Conservation (phyloP, 2,888 invertebrate genomes). For the Flexamia atlantica region DNA sequence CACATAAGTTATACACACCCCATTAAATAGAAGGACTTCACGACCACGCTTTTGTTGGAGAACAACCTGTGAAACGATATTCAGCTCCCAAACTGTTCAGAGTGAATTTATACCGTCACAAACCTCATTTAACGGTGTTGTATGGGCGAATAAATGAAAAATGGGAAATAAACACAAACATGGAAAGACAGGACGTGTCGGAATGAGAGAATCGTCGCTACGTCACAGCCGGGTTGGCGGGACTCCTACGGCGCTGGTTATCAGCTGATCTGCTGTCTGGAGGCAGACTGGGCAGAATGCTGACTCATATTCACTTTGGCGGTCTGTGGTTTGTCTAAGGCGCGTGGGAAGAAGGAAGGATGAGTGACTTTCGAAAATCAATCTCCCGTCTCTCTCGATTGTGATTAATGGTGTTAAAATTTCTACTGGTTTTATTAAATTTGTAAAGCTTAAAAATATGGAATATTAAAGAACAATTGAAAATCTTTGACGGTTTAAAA, state of each 20-base stretch:
- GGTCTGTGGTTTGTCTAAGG: background rate
- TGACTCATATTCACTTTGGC: constrained; percentile 27
- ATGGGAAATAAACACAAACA: constrained; percentile 39
- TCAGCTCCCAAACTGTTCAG: background rate
- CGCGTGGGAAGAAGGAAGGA: constrained; percentile 23
- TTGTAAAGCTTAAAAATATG: too few species aligned
- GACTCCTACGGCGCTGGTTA: constrained; percentile 20
- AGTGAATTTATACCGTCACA: constrained; percentile 27
- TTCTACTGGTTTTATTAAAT: too few species aligned
- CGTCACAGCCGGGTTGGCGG: constrained; percentile 31
- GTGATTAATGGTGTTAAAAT: too few species aligned
- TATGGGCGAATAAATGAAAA: constrained; percentile 32
- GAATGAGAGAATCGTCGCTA: constrained; percentile 5
- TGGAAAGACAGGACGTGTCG: constrained; percentile 34
- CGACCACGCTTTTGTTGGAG: background rate
- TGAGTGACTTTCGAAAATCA: background rate
- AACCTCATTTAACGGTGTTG: constrained; percentile 21
- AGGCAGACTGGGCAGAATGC: constrained; percentile 13
- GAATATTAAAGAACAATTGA: too few species aligned
- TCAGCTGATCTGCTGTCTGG: constrained; percentile 36
- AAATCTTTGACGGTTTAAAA: too few species aligned
- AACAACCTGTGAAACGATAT: constrained; percentile 27
- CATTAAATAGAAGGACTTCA: background rate
- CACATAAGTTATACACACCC: background rate
- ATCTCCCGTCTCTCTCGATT: background rate